Conservation (phyloP, 2,113 vertebrate species). For the Scopus umbretta region DNA sequence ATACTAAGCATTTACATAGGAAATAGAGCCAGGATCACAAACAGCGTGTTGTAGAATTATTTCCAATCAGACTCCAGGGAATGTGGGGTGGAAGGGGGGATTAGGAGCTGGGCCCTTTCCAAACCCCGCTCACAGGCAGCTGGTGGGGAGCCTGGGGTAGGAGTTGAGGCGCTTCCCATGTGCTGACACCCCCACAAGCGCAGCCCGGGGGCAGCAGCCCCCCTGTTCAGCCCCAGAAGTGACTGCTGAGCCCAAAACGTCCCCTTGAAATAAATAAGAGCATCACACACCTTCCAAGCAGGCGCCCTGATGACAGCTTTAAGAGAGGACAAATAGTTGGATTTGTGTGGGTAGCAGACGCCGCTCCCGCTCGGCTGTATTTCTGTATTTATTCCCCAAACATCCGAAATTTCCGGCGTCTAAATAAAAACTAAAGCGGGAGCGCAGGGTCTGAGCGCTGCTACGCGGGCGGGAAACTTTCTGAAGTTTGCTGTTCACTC, state of each 20-base stretch:
- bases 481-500: neutral
- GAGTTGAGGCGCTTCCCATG: neutral
- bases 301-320: neutral
- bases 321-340: neutral
- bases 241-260: neutral
- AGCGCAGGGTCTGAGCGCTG: neutral
- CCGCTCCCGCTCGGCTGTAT: accelerated
- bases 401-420: neutral
- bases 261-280: neutral
- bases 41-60: neutral
- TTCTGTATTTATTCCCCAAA: neutral
- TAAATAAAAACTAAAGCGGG: neutral
- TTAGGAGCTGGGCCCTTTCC: constrained; percentile 15
- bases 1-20: neutral
- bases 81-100: neutral
- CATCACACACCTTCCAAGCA: neutral
- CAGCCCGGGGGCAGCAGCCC: neutral
- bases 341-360: neutral
- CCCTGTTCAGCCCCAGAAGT: neutral
- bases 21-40: neutral
- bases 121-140: neutral
- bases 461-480: neutral
- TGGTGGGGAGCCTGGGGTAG: neutral
- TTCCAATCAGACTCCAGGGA: neutral
- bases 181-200: accelerated